Percentiles rank a stretch among this genome's conserved stretches.
Evolutionary conservation across 1,140 invertebrate genomes (phyloP).

Genomic region (Drosophila nikananu): DNA sequence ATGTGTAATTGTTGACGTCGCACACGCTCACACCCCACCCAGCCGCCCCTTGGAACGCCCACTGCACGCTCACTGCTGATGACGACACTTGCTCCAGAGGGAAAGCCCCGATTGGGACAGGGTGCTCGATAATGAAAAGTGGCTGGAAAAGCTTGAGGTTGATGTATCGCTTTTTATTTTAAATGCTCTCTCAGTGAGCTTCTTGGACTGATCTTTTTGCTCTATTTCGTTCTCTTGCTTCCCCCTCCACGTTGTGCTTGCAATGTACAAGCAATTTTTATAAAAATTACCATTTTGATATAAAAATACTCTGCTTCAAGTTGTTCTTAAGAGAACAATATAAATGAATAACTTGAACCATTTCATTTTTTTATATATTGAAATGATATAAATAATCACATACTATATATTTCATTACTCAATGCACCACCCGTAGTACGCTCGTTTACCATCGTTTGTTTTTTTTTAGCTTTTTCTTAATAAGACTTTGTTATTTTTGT

Average conservation of each 20-base stretch:
- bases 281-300: too few species aligned
- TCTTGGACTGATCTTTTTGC: background rate
- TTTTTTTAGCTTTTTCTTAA: conserved; percentile 18
- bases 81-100: conserved; percentile 22
- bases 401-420: too few species aligned
- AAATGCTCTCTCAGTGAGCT: background rate
- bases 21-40: background rate
- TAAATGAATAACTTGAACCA: too few species aligned
- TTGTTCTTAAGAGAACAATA: too few species aligned
- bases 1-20: conserved; percentile 55
- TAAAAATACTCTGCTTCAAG: too few species aligned
- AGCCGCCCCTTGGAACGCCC: background rate
- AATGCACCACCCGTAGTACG: background rate
- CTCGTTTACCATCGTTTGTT: background rate
- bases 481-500: conserved; percentile 25
- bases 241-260: too few species aligned
- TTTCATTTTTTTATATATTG: too few species aligned
- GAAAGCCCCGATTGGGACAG: conserved; percentile 19
- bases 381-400: too few species aligned
- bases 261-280: conserved; percentile 2
- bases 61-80: conserved; percentile 1
- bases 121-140: background rate
- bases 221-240: background rate
- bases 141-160: background rate
- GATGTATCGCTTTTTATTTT: background rate